Percentiles rank a stretch among this genome's conserved stretches.
phyloP scores from a whole-genome alignment of 2,113 vertebrate species.

The Trematocara macrostoma region DNA sequence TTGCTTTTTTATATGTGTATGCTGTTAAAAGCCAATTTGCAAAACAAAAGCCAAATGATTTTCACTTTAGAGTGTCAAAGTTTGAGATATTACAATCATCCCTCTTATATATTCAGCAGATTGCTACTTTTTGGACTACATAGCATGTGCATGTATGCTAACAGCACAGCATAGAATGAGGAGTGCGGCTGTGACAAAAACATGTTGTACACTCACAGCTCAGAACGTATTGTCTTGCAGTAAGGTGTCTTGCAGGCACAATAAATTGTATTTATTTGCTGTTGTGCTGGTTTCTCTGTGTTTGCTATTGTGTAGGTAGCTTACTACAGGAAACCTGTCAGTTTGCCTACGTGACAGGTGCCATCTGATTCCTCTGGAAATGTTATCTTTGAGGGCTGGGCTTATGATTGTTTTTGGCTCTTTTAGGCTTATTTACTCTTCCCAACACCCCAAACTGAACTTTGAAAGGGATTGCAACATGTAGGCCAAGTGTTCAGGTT shows the following conservation, averaged over 20 bases:
- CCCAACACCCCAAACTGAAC: constrained; percentile 29
- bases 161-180: neutral
- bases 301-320: constrained; percentile 34
- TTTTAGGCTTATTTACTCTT: constrained; percentile 49
- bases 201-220: neutral
- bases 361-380: constrained; percentile 1
- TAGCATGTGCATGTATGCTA: neutral
- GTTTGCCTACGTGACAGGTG: constrained; percentile 47
- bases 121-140: too few species aligned
- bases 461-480: constrained; percentile 53
- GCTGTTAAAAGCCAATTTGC: neutral
- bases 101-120: neutral
- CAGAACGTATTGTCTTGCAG: neutral
- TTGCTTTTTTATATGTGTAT: neutral
- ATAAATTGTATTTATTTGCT: constrained; percentile 23
- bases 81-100: neutral
- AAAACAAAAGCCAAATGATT: neutral
- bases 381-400: constrained; percentile 44
- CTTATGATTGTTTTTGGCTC: neutral
- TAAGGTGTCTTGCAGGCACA: neutral
- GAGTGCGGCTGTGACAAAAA: neutral
- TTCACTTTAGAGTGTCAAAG: neutral
- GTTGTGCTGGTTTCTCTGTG: constrained; percentile 8
- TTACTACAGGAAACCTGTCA: constrained; percentile 1
- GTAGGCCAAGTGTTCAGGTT: neutral